Evolutionary conservation across 2,888 invertebrate species (phyloP).

Genomic region (Drosophila cognata): DNA sequence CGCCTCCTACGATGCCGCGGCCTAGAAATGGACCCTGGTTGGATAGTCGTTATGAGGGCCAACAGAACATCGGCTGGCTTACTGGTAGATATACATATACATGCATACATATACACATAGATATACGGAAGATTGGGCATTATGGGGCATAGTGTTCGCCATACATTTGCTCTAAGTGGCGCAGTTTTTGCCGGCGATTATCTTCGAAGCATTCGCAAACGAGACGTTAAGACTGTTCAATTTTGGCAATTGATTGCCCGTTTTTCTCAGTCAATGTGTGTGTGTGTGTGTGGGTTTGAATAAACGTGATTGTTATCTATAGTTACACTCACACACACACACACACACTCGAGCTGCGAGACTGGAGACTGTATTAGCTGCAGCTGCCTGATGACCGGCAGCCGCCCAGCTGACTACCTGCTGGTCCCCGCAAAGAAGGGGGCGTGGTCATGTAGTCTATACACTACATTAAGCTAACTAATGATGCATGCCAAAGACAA

Average conservation of each 20-base stretch:
- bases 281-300: slow-evolving; percentile 17
- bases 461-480: slow-evolving; percentile 78
- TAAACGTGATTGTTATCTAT: slow-evolving; percentile 65
- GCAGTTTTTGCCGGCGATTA: slow-evolving; percentile 74
- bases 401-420: slow-evolving; percentile 41
- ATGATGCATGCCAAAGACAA: slow-evolving; percentile 73
- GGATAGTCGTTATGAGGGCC: slow-evolving; percentile 42
- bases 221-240: slow-evolving; percentile 76
- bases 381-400: slow-evolving; percentile 61
- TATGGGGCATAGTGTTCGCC: slow-evolving; percentile 11
- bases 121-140: slow-evolving; percentile 5
- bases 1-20: slow-evolving; percentile 44
- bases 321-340: slow-evolving; percentile 14
- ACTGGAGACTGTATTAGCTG: slow-evolving; percentile 6
- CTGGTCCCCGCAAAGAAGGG: slow-evolving; percentile 11
- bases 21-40: slow-evolving; percentile 50
- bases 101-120: background rate
- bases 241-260: slow-evolving; percentile 78
- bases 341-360: background rate
- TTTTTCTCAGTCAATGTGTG: slow-evolving; percentile 46
- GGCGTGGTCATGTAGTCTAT: slow-evolving; percentile 50
- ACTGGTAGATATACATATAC: too few relatives aligned
- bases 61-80: background rate
- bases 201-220: slow-evolving; percentile 62
- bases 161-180: slow-evolving; percentile 66